Evolutionary conservation across 2,888 invertebrate genomes (phyloP).

Genomic region (Rhyacophila evoluta): DNA sequence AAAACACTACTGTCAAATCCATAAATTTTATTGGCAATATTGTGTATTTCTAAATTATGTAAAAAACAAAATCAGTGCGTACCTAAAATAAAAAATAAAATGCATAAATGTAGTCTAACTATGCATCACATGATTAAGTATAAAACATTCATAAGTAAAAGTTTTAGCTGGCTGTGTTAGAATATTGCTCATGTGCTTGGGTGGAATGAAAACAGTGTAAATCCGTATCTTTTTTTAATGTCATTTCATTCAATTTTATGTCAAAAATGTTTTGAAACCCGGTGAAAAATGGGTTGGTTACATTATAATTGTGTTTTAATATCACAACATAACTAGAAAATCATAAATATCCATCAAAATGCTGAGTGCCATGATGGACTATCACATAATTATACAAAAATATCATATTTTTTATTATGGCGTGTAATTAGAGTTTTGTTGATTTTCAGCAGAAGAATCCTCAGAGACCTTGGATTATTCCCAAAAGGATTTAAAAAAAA

Average conservation of each 20-base stretch:
- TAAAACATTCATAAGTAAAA: no score
- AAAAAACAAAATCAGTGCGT: no score
- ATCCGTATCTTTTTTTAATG: constrained; percentile 16
- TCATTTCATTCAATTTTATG: constrained; percentile 25
- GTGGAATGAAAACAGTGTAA: constrained; percentile 15
- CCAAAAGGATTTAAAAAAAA: constrained; percentile 83
- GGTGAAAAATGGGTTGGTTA: constrained; percentile 27
- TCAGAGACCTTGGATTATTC: constrained; percentile 79
- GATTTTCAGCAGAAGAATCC: constrained; percentile 56
- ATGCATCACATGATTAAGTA: no score
- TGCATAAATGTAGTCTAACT: no score
- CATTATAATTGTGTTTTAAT: neutral
- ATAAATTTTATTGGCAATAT: no score
- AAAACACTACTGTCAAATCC: no score
- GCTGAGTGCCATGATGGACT: neutral
- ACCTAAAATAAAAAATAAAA: no score
- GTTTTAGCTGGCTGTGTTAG: neutral
- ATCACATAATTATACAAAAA: neutral
- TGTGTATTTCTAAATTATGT: no score
- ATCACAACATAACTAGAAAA: neutral
- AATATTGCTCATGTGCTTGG: neutral
- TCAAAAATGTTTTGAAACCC: constrained; percentile 33
- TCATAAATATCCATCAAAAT: neutral
- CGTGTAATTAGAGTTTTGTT: constrained; percentile 17
- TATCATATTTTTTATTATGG: neutral